phyloP scores from a whole-genome alignment of 1,140 invertebrate genomes.

The Medauroidea extradentata region DNA sequence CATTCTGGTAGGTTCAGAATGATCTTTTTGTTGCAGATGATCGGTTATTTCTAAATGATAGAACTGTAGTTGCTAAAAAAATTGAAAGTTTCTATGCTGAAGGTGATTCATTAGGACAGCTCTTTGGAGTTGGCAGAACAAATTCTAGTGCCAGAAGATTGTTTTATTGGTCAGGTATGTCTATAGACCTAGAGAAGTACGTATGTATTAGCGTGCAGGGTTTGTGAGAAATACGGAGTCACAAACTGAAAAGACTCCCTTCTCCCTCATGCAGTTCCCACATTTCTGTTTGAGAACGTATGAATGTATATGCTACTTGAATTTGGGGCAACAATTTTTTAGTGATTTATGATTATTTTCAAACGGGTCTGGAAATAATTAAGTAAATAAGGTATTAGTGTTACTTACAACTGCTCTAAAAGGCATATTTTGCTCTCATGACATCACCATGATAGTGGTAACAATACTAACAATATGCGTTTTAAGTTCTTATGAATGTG shows the following conservation, averaged over 20 bases:
- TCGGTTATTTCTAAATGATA: slow-evolving; percentile 25
- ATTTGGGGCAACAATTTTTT: no score
- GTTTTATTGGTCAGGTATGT: slow-evolving; percentile 24
- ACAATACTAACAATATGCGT: no score
- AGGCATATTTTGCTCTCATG: no score
- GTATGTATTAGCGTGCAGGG: slow-evolving; percentile 1
- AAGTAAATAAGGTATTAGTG: no score
- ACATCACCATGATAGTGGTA: no score
- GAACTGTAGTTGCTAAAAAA: slow-evolving; percentile 4
- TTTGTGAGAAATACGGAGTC: slow-evolving; percentile 13
- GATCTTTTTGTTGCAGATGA: slow-evolving; percentile 25
- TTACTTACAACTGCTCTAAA: no score
- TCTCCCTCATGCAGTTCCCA: slow-evolving; percentile 19
- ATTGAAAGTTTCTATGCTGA: slow-evolving; percentile 28
- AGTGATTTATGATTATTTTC: no score
- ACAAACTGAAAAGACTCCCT: slow-evolving; percentile 21
- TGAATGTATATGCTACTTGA: slow-evolving; percentile 13
- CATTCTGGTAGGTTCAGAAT: slow-evolving; percentile 23
- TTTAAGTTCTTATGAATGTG: no score
- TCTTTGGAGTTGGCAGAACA: slow-evolving; percentile 38
- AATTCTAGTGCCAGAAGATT: no score
- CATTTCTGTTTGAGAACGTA: slow-evolving; percentile 25
- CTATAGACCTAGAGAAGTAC: neutral
- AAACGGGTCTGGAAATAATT: no score
- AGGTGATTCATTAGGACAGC: slow-evolving; percentile 31